Evolutionary conservation across 2,113 vertebrate species (phyloP).

Genomic region (Vicugna pacos): DNA sequence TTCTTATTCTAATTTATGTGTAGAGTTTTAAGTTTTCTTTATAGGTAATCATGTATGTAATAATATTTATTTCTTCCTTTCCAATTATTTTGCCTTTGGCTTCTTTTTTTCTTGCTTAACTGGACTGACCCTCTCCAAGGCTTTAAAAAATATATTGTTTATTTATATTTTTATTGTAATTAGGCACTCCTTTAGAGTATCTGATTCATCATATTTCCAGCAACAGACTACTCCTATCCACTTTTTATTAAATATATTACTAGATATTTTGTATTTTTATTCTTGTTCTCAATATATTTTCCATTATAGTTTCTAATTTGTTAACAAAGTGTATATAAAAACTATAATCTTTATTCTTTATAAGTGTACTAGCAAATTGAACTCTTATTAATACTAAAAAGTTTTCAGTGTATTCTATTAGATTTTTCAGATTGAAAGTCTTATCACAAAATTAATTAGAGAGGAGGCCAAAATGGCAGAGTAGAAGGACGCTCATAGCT

Average conservation of each 20-base stretch:
- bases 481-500: too few relatives aligned
- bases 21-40: neutral
- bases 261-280: neutral
- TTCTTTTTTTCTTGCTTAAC: neutral
- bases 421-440: neutral
- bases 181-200: neutral
- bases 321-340: neutral
- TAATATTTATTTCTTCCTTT: neutral
- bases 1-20: neutral
- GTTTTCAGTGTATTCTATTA: neutral
- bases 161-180: neutral
- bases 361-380: neutral
- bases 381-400: neutral
- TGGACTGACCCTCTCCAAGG: neutral
- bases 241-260: neutral
- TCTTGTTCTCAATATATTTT: neutral
- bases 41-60: neutral
- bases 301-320: neutral
- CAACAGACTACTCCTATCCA: neutral
- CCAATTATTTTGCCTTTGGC: neutral
- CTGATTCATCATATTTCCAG: neutral
- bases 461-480: too few relatives aligned
- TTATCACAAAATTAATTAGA: neutral
- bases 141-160: neutral
- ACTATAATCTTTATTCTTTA: neutral